phyloP scores from a whole-genome alignment of 2,888 invertebrate genomes.

The Achlya flavicornis region DNA sequence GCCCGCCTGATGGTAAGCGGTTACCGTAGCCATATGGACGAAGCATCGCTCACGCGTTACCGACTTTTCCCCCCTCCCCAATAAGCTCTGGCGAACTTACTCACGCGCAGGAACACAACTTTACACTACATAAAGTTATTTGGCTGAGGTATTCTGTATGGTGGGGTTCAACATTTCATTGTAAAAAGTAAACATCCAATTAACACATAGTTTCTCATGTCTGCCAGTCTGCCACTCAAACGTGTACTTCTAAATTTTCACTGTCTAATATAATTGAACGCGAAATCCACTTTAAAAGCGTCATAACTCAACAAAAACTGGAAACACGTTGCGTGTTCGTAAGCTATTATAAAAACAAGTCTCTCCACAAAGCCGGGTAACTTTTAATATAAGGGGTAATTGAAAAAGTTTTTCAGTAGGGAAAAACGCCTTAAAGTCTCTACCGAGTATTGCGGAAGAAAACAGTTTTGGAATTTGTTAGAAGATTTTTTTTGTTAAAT shows the following conservation, averaged over 20 bases:
- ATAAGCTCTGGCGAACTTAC: too few relatives aligned
- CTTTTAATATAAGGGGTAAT: conserved; percentile 24
- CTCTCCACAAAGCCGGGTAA: conserved; percentile 19
- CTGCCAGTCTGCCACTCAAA: conserved; percentile 1
- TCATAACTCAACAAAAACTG: conserved; percentile 6
- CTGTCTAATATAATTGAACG: background rate
- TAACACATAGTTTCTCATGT: background rate
- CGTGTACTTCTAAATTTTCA: background rate
- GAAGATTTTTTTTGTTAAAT: background rate
- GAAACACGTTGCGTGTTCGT: conserved; percentile 17
- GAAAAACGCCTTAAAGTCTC: conserved; percentile 23
- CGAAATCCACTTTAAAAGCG: background rate
- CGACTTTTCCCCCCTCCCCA: too few relatives aligned
- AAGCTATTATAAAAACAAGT: conserved; percentile 21
- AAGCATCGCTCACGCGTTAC: too few relatives aligned
- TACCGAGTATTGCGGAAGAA: conserved; percentile 5
- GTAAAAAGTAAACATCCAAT: background rate
- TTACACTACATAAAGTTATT: too few relatives aligned
- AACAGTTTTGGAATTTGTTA: conserved; percentile 9
- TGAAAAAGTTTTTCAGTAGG: conserved; percentile 30
- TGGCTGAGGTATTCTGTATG: too few relatives aligned
- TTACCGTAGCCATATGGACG: too few relatives aligned
- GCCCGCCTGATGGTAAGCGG: too few relatives aligned
- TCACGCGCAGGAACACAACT: too few relatives aligned
- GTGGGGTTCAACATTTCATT: too few relatives aligned